Evolutionary conservation across 2,888 invertebrate genomes (phyloP).

Genomic region (Lasioglossum vierecki): DNA sequence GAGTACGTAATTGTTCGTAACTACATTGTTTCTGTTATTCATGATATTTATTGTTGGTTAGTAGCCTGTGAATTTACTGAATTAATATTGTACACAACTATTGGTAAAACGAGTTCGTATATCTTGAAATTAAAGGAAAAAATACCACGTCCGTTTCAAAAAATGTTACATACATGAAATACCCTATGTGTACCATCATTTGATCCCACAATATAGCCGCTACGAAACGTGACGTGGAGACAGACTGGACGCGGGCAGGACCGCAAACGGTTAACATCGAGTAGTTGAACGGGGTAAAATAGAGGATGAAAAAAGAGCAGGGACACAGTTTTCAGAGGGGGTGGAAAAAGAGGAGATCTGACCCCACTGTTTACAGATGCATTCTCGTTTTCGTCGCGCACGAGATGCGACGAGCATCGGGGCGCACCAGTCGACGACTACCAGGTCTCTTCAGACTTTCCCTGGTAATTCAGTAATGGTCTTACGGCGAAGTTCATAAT

Average conservation of each 20-base stretch:
- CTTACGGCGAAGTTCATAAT: constrained; percentile 67
- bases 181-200: too few species aligned
- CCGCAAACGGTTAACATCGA: background rate
- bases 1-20: background rate
- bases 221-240: too few species aligned
- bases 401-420: constrained; percentile 36
- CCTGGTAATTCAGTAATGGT: constrained; percentile 68
- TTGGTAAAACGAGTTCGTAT: background rate
- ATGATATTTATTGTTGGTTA: background rate
- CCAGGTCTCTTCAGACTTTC: constrained; percentile 35
- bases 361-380: constrained; percentile 53
- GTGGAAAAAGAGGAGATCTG: background rate
- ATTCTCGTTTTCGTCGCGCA: constrained; percentile 50
- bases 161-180: too few species aligned
- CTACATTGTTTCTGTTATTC: background rate
- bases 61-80: background rate
- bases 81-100: background rate
- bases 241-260: background rate
- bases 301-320: background rate
- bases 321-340: too few species aligned
- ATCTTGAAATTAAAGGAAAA: too few species aligned
- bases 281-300: background rate
- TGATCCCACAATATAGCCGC: too few species aligned
- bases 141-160: too few species aligned
- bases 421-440: constrained; percentile 20